Percentiles rank a stretch among this genome's conserved stretches.
These are phyloP conservation scores for Melieria omissa DNA, from an alignment of 2,888 invertebrate genomes.

Conservation along the genomic window DNA sequence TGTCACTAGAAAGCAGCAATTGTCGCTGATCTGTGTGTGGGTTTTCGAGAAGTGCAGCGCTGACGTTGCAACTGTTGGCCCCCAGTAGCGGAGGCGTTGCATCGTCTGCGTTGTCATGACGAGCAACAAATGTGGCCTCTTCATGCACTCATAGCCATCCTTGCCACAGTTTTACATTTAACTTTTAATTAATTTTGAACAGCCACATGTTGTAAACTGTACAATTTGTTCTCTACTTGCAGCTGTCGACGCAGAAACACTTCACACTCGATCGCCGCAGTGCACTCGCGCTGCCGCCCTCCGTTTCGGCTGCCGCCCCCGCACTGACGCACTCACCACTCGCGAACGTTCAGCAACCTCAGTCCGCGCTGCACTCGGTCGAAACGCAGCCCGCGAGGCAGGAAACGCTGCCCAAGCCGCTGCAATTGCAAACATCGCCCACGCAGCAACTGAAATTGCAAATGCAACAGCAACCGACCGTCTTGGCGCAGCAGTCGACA, in stretches of 20 bases:
- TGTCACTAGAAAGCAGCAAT: too few species aligned
- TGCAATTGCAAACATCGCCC: slow-evolving; percentile 12
- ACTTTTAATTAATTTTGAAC: not conserved
- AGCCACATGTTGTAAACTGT: not conserved
- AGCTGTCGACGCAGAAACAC: slow-evolving; percentile 49
- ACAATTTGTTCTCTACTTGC: slow-evolving; percentile 18
- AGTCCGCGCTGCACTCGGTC: slow-evolving; percentile 3
- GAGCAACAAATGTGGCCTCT: too few species aligned
- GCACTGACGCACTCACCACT: slow-evolving; percentile 4
- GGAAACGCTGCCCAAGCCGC: slow-evolving; percentile 1
- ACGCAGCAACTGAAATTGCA: slow-evolving; percentile 17
- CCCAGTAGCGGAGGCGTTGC: slow-evolving; percentile 15
- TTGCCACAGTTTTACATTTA: not conserved
- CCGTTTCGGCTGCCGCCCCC: not conserved
- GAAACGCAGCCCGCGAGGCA: not conserved
- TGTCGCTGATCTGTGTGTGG: too few species aligned
- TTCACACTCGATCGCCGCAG: slow-evolving; percentile 22
- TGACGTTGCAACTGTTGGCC: too few species aligned
- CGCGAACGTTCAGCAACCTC: not conserved
- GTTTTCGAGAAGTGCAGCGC: too few species aligned
- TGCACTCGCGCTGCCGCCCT: slow-evolving; percentile 11
- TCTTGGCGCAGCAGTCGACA: slow-evolving; percentile 35
- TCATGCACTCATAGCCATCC: too few species aligned
- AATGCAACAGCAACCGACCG: slow-evolving; percentile 5
- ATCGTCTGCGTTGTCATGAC: not conserved